Base-by-base conservation (phyloP, 2,888 invertebrate species). In the Ypsolopha scabrella region DNA sequence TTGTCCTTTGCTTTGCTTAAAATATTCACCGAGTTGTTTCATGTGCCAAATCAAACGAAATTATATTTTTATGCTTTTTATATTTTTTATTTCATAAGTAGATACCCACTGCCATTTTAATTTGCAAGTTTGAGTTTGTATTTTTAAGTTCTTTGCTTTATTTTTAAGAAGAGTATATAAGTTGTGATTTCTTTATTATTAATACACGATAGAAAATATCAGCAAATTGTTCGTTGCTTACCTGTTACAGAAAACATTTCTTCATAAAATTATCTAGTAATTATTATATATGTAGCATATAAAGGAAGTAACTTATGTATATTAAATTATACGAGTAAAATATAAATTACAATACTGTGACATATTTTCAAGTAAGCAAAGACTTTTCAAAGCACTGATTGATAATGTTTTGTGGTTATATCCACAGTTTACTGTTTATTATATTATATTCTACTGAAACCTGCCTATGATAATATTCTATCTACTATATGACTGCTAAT, bases 401-500 rank as follows among this genome's bases (percentile, higher is more conserved):
- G 46, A 46, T 36, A 33, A 46, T 34, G 35, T 34, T 34, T 46
- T 10, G n/a, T 44, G 44, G 35, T n/a, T 7, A 33, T 46, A 35
- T 46, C 34, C 34, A 45, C 46, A 57, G 55, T 59, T 55, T 57
- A 59, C 56, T 60, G 53, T 57, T 51, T 57, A 46, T 11, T 46
- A 46, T 35, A 24, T 33, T 24, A 13, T 45, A 34, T n/a, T 55
- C 58, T 53, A 50, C 24, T 24, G 24, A 51, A 58, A 59, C 58
- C 57, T 60, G 57, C 51, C 55, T 60, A 55, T 52, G 51, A 52
- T 52, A 52, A 52, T 54, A 33, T 55, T 60, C 58, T 59, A 24
- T 24, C 24, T 24, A 24, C 24, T 69, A 58, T 71, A 65, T 62
- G 65, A 60, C 68, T 64, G 62, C 57, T 69, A 70, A 67, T 65